These are phyloP conservation scores for Lophotis ruficrista DNA, from an alignment of 2,113 vertebrate species.

Conservation along the genomic window DNA sequence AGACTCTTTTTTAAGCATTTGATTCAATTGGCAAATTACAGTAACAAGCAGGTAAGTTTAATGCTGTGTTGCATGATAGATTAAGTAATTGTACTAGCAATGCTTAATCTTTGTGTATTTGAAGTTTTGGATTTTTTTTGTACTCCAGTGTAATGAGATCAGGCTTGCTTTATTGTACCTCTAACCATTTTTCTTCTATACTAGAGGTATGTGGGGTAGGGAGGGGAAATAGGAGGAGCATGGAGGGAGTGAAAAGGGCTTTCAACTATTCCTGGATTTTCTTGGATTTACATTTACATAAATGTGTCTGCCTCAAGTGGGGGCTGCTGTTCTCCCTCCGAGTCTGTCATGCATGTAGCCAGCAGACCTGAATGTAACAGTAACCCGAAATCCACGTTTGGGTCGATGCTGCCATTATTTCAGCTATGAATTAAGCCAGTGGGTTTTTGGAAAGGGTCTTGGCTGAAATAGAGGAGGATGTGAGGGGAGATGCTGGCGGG, in stretches of 20 bases:
- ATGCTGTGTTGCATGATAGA: background rate
- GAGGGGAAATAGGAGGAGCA: background rate
- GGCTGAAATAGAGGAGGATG: background rate
- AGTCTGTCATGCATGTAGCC: background rate
- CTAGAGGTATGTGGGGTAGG: rapidly evolving
- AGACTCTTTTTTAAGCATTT: background rate
- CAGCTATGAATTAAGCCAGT: background rate
- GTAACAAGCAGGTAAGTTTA: background rate
- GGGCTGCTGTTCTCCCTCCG: background rate
- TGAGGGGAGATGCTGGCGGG: background rate
- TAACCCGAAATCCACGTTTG: background rate
- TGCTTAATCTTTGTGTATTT: background rate
- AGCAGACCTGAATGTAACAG: background rate
- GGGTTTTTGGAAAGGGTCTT: background rate
- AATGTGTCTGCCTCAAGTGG: rapidly evolving
- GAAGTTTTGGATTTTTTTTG: background rate
- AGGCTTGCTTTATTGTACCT: background rate
- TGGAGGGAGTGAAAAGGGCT: background rate
- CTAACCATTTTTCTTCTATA: background rate
- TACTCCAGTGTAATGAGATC: background rate
- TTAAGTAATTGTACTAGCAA: background rate
- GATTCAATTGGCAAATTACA: background rate
- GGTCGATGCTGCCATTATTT: background rate
- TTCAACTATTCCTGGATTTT: background rate
- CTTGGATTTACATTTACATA: background rate